Evolutionary conservation across 1,140 invertebrate species (phyloP), one percentile per base, ranked within the genome.

Genomic region (Hyphantria cunea): DNA sequence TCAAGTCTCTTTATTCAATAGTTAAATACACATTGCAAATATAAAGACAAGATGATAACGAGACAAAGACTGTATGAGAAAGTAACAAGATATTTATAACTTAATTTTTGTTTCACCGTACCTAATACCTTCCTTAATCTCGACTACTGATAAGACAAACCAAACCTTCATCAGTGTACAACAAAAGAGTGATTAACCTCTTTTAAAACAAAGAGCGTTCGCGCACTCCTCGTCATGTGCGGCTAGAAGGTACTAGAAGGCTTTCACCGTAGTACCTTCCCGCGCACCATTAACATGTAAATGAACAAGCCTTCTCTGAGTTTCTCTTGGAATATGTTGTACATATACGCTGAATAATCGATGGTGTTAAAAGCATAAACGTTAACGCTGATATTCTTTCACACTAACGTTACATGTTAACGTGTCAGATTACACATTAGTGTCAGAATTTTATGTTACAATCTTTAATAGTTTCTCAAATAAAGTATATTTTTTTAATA

Each of bases 301-400:
- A 58, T 58, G 55, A 58, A 49, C 55, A 34, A 37, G 34, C 45
- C 55, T n/a, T 48, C 44, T 58, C 45, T 48, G 11, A 13, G 12
- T n/a, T 44, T 13, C 12, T 17, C 51, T 5, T 8, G 6, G 55
- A 58, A 58, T 58, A 58, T 58, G 55, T 48, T 58, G 55, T 49
- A 58, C 55, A 58, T 58, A 58, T 33, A 58, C 55, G 11, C 45
- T 58, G 55, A 58, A 58, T 58, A 58, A 58, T 58, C 55, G 55
- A 58, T 58, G 55, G 53, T 48, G 55, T 58, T 58, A 32, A 58
- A 48, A 58, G 55, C 45, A 58, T 58, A 49, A 58, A 58, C 48
- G 48, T 49, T 49, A 49, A 58, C 45, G 17, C 33, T 58, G 48
- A 58, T 58, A 58, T 58, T 58, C 55, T 48, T 58, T 44, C 33